Percentiles rank a stretch among this genome's conserved stretches.
Conservation (phyloP, 1,140 invertebrate species). For the Metaphire vulgaris region DNA sequence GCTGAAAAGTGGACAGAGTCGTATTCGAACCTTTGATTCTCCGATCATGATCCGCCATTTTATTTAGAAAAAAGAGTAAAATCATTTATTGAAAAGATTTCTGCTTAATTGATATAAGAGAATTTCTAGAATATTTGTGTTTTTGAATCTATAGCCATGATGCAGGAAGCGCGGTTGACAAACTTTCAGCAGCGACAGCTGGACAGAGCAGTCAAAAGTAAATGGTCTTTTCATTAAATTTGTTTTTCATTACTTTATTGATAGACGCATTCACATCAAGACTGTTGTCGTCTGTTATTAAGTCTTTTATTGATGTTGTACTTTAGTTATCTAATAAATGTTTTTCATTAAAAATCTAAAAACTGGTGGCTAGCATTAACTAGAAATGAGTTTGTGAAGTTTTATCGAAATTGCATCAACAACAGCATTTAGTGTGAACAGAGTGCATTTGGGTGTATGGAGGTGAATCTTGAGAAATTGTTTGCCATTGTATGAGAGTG, state of each 20-base stretch:
- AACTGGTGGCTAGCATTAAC: too few relatives aligned
- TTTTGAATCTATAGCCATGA: constrained; percentile 42
- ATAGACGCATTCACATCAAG: neutral
- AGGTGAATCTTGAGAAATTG: too few relatives aligned
- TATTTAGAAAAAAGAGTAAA: neutral
- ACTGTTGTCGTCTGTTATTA: too few relatives aligned
- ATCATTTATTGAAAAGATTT: neutral
- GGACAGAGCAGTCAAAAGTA: constrained; percentile 40
- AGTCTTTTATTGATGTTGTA: too few relatives aligned
- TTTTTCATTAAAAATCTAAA: too few relatives aligned
- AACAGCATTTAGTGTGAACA: too few relatives aligned
- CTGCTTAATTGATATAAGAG: neutral
- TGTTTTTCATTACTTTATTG: neutral
- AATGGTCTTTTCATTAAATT: constrained; percentile 22
- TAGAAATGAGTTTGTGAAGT: too few relatives aligned
- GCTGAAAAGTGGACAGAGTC: neutral
- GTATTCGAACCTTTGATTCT: neutral
- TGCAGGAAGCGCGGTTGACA: constrained; percentile 46
- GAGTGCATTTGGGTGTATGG: too few relatives aligned
- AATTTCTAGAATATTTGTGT: constrained; percentile 1
- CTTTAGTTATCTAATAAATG: too few relatives aligned
- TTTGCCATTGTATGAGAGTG: too few relatives aligned
- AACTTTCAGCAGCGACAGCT: constrained; percentile 47
- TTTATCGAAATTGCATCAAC: too few relatives aligned
- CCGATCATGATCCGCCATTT: neutral